Evolutionary conservation across 2,888 invertebrate genomes (phyloP).

Genomic region (Mactromeris polynyma): DNA sequence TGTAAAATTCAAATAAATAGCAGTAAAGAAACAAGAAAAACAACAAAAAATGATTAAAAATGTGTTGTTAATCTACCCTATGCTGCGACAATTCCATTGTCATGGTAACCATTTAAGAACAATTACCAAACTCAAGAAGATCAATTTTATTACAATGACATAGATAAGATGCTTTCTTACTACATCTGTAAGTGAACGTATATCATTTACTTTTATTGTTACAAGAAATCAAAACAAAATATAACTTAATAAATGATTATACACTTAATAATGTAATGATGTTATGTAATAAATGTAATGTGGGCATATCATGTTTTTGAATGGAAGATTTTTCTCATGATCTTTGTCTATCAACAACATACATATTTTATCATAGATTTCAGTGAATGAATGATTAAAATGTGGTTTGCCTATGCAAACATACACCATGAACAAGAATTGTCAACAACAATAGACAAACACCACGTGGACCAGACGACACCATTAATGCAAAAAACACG

Average conservation of each 20-base stretch:
- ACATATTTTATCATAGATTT: too few species aligned
- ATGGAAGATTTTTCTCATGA: too few species aligned
- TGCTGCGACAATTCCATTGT: not conserved
- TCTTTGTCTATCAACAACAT: too few species aligned
- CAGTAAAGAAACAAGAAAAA: not conserved
- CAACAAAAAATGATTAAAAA: not conserved
- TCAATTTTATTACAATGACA: not conserved
- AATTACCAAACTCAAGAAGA: not conserved
- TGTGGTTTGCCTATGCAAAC: not conserved
- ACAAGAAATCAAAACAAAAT: not conserved
- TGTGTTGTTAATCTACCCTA: not conserved
- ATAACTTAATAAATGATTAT: not conserved
- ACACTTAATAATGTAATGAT: not conserved
- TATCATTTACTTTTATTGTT: not conserved
- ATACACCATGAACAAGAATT: not conserved
- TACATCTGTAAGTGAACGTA: not conserved
- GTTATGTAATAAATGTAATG: not conserved
- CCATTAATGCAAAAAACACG: slow-evolving; percentile 12
- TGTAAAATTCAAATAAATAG: not conserved
- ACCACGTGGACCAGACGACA: slow-evolving; percentile 2
- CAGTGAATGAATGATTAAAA: too few species aligned
- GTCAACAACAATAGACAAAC: slow-evolving; percentile 6
- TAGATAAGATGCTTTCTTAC: not conserved
- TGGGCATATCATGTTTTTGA: too few species aligned
- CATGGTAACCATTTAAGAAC: not conserved